Conservation (phyloP, 1,140 invertebrate genomes). For the Achroia grisella region DNA sequence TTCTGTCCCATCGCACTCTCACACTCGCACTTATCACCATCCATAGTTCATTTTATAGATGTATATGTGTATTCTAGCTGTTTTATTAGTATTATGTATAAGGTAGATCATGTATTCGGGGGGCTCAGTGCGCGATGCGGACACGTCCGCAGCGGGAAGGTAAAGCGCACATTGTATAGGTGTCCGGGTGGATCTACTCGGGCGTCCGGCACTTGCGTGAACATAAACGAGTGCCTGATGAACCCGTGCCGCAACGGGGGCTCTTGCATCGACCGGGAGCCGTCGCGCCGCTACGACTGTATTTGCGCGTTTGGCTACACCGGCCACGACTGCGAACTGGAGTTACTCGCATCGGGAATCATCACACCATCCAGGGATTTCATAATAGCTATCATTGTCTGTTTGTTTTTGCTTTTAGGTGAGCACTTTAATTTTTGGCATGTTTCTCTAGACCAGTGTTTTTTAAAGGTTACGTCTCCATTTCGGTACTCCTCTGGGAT, state of each 20-base stretch:
- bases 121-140: conserved; percentile 54
- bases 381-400: conserved; percentile 86
- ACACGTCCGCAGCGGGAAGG: conserved; percentile 17
- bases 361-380: conserved; percentile 88
- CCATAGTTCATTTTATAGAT: conserved; percentile 20
- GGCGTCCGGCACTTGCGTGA: conserved; percentile 78
- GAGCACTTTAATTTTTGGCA: conserved; percentile 67
- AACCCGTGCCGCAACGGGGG: conserved; percentile 84
- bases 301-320: conserved; percentile 83
- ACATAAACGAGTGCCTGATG: conserved; percentile 84
- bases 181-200: conserved; percentile 81
- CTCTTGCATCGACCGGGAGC: conserved; percentile 80
- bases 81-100: conserved; percentile 23
- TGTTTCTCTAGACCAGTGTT: no score
- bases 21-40: conserved; percentile 32
- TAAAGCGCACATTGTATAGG: conserved; percentile 71
- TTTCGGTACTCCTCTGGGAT: no score
- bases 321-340: conserved; percentile 86
- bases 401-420: conserved; percentile 84
- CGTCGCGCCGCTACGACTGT: conserved; percentile 83
- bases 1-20: conserved; percentile 42
- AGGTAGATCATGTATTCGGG: conserved; percentile 50
- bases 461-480: no score
- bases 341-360: conserved; percentile 81
- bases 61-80: conserved; percentile 42